phyloP scores from a whole-genome alignment of 2,797 vertebrate genomes.

The Argyrosomus regius region DNA sequence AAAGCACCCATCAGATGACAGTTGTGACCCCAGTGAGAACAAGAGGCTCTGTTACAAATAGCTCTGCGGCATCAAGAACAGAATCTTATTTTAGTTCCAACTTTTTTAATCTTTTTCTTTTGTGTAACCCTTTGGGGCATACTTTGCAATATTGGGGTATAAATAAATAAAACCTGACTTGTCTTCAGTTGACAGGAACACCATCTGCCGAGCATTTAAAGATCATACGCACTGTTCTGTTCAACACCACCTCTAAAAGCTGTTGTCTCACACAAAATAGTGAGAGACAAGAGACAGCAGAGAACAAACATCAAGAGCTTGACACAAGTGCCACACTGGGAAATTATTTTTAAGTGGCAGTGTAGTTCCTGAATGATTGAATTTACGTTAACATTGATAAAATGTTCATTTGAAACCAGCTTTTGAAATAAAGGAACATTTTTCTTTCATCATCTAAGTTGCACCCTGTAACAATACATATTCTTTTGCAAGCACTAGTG shows the following conservation, averaged over 20 bases:
- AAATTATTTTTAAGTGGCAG: constrained; percentile 46
- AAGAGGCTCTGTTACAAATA: constrained; percentile 46
- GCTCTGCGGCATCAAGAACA: constrained; percentile 11
- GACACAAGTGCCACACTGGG: constrained; percentile 46
- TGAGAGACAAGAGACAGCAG: constrained; percentile 23
- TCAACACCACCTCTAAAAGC: constrained; percentile 30
- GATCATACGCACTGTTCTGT: constrained; percentile 20
- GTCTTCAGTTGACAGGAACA: constrained; percentile 47
- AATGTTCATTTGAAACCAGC: constrained; percentile 43
- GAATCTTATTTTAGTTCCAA: constrained; percentile 26
- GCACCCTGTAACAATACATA: constrained; percentile 38
- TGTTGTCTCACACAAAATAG: constrained; percentile 37
- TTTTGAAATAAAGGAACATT: constrained; percentile 49
- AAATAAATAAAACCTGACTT: constrained; percentile 55
- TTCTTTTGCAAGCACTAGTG: constrained; percentile 37
- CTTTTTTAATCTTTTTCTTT: neutral
- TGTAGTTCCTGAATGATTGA: constrained; percentile 40
- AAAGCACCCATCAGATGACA: constrained; percentile 65
- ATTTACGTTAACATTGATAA: constrained; percentile 46
- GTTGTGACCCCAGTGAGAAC: constrained; percentile 51
- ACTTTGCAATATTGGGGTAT: constrained; percentile 17
- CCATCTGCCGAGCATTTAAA: constrained; percentile 55
- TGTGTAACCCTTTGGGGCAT: constrained; percentile 22
- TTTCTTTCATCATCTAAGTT: constrained; percentile 50
- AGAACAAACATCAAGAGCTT: constrained; percentile 46